A percentile compares a stretch with the other conserved stretches of the same genome.
These are phyloP conservation scores for Ptiloglossa arizonensis DNA, from an alignment of 1,140 invertebrate species.

Conservation along the genomic window DNA sequence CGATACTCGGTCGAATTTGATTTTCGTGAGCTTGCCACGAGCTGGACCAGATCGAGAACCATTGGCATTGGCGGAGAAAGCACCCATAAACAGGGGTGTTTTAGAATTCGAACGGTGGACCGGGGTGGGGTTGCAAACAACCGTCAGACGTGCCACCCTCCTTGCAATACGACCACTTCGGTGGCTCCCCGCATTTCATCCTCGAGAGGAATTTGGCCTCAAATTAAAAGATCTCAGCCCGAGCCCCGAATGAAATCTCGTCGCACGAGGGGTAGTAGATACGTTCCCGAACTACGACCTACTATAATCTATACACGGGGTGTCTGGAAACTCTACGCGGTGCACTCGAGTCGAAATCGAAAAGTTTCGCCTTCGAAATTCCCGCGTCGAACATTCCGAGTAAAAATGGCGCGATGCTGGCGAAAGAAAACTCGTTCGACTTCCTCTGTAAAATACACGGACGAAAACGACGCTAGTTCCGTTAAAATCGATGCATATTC, in stretches of 20 bases:
- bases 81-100: constrained; percentile 67
- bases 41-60: constrained; percentile 46
- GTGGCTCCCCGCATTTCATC: constrained; percentile 75
- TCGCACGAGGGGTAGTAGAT: constrained; percentile 65
- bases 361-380: background rate
- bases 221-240: constrained; percentile 81
- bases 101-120: constrained; percentile 68
- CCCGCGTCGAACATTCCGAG: background rate
- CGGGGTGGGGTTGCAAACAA: constrained; percentile 63
- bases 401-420: background rate
- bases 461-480: no score
- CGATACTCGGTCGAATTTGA: background rate
- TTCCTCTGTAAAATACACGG: no score
- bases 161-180: constrained; percentile 68
- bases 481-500: no score
- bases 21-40: background rate
- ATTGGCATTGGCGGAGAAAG: constrained; percentile 37
- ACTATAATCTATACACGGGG: constrained; percentile 63
- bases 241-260: constrained; percentile 73
- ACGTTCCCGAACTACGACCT: constrained; percentile 63
- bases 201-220: constrained; percentile 80
- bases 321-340: constrained; percentile 46
- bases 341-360: background rate
- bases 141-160: constrained; percentile 63
- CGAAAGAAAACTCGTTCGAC: no score